phyloP scores from a whole-genome alignment of 2,888 invertebrate genomes.

The Aelia acuminata region DNA sequence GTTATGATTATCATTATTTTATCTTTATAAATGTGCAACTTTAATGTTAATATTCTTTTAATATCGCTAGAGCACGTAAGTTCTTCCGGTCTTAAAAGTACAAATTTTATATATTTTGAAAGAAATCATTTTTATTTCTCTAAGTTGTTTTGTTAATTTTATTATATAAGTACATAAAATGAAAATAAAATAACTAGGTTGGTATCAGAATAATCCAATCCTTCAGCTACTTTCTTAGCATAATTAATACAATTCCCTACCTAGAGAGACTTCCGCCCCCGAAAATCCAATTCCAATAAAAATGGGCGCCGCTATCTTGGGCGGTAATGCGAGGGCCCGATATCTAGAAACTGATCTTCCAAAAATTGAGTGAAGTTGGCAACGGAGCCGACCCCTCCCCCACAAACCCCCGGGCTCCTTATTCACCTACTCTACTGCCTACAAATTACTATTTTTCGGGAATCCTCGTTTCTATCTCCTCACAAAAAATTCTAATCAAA shows the following conservation, averaged over 20 bases:
- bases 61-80: no score
- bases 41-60: no score
- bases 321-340: background rate
- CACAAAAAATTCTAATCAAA: slow-evolving; percentile 15
- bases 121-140: no score
- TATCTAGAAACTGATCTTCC: slow-evolving; percentile 31
- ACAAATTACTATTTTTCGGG: slow-evolving; percentile 11
- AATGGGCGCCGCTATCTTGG: background rate
- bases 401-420: background rate
- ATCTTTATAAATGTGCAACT: no score
- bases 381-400: background rate
- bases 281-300: background rate
- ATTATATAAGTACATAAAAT: no score
- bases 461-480: background rate
- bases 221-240: no score
- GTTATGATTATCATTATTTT: no score
- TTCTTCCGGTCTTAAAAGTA: no score
- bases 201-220: no score
- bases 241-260: background rate
- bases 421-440: slow-evolving; percentile 40
- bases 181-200: no score
- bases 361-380: slow-evolving; percentile 36
- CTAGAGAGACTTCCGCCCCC: background rate
- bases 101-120: no score
- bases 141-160: no score